A percentile compares a stretch with the other conserved stretches of the same genome.
These are phyloP conservation scores for Otolemur crassicaudatus DNA, from an alignment of 2,797 vertebrate genomes.

Conservation along the genomic window DNA sequence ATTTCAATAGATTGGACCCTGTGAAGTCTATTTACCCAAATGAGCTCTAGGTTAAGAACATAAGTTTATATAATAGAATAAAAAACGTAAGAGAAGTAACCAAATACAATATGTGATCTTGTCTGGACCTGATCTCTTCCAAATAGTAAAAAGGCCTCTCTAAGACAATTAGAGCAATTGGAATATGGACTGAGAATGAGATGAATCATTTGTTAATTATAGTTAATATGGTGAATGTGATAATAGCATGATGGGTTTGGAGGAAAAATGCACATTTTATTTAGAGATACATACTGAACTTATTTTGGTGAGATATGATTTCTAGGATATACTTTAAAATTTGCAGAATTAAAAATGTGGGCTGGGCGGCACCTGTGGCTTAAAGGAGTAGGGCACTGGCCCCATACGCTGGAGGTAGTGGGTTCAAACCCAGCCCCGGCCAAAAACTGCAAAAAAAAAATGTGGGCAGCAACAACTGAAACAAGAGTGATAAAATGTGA, in stretches of 20 bases:
- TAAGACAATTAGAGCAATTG: neutral
- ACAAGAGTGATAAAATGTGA: neutral
- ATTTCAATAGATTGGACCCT: neutral
- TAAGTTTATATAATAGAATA: conserved; percentile 7
- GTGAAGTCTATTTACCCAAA: neutral
- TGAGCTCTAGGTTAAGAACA: neutral
- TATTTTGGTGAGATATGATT: neutral
- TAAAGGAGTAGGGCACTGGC: no score
- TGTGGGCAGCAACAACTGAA: neutral
- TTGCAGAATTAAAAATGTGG: no score
- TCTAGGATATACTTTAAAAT: neutral
- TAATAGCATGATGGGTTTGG: neutral
- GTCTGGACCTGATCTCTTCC: neutral
- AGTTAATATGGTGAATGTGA: neutral
- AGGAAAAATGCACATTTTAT: neutral
- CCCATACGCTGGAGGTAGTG: no score
- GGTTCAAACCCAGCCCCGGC: no score
- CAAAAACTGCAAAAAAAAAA: neutral
- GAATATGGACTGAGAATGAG: neutral
- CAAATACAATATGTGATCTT: neutral
- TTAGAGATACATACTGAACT: neutral
- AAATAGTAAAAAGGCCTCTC: neutral
- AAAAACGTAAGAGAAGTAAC: neutral
- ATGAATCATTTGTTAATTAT: neutral
- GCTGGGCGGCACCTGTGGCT: no score